Percentiles rank a stretch among this genome's conserved stretches.
Evolutionary conservation across 2,888 invertebrate genomes (phyloP).

Genomic region (Rapana venosa): DNA sequence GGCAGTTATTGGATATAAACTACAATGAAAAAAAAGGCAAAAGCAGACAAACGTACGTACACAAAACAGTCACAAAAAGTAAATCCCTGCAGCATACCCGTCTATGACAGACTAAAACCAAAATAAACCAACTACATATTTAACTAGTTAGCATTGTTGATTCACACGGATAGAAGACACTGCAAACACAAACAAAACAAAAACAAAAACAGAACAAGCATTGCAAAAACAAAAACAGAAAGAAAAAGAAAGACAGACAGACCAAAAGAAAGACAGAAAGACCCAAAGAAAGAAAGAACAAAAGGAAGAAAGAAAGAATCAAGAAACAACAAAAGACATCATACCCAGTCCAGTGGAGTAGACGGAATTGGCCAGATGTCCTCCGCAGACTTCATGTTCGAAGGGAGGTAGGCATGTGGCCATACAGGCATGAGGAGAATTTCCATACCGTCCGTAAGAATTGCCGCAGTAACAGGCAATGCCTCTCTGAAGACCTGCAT

Average conservation of each 20-base stretch:
- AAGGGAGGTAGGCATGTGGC: slow-evolving; percentile 82
- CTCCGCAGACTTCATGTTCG: slow-evolving; percentile 84
- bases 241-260: background rate
- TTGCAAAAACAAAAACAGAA: background rate
- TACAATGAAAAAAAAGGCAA: no score
- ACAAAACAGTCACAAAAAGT: no score
- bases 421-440: slow-evolving; percentile 56
- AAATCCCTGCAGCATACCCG: no score
- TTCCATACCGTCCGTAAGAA: slow-evolving; percentile 74
- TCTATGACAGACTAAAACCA: no score
- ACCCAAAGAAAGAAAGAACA: background rate
- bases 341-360: slow-evolving; percentile 83
- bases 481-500: slow-evolving; percentile 79
- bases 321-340: slow-evolving; percentile 25
- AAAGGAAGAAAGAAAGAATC: background rate
- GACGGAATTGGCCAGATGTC: slow-evolving; percentile 84
- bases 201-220: no score
- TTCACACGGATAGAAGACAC: no score
- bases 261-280: background rate
- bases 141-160: no score
- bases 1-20: no score
- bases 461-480: slow-evolving; percentile 81
- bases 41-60: no score
- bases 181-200: no score
- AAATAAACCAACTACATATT: no score